Percentiles rank a stretch among this genome's conserved stretches.
phyloP scores from a whole-genome alignment of 2,113 vertebrate genomes.

The Equus przewalskii region DNA sequence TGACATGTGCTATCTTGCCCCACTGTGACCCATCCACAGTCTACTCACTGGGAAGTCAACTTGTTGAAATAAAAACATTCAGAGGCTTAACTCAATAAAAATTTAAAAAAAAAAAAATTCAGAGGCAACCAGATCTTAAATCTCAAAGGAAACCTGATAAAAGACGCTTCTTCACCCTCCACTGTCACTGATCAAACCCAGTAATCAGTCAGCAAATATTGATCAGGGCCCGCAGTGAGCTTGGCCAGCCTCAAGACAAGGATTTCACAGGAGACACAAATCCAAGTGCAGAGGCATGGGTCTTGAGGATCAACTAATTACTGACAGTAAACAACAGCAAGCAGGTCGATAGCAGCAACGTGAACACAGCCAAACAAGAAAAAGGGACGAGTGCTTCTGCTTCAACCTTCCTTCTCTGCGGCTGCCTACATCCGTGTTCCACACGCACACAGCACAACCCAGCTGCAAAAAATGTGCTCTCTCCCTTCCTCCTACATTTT shows the following conservation, averaged over 20 bases:
- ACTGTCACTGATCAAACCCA: neutral
- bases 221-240: neutral
- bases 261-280: neutral
- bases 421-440: fast-evolving
- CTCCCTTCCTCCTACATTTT: neutral
- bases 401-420: fast-evolving
- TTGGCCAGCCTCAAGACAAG: neutral
- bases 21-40: neutral
- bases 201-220: neutral
- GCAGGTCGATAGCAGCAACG: neutral
- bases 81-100: neutral
- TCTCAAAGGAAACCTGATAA: neutral
- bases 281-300: neutral
- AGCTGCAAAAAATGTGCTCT: neutral
- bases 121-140: neutral
- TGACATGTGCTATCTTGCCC: neutral
- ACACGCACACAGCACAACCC: fast-evolving
- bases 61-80: neutral
- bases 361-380: neutral
- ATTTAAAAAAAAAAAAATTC: neutral
- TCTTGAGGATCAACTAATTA: neutral
- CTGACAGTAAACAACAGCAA: neutral
- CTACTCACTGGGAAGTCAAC: neutral
- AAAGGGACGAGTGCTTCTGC: neutral
- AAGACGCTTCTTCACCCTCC: neutral